Evolutionary conservation across 2,888 invertebrate genomes (phyloP).

Genomic region (Leucophenga maculata): DNA sequence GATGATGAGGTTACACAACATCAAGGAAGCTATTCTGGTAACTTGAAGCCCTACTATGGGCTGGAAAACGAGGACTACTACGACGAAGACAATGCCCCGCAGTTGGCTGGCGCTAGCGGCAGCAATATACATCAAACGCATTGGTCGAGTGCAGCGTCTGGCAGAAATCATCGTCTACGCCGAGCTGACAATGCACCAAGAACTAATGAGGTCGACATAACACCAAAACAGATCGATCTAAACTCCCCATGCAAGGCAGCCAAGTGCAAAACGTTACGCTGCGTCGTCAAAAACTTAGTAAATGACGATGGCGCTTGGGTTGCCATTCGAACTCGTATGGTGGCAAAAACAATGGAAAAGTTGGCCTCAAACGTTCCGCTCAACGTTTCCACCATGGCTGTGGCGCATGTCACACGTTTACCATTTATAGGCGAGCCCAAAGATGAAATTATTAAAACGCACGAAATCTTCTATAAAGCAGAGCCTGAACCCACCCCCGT

Average conservation of each 20-base stretch:
- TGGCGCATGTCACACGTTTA: constrained; percentile 81
- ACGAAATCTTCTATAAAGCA: constrained; percentile 82
- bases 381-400: constrained; percentile 83
- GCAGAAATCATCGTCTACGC: constrained; percentile 45
- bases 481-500: constrained; percentile 77
- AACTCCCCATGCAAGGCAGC: constrained; percentile 76
- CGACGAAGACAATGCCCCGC: constrained; percentile 51
- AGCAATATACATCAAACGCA: constrained; percentile 32
- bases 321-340: constrained; percentile 84
- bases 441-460: constrained; percentile 76
- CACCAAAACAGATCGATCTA: constrained; percentile 53
- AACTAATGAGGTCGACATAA: constrained; percentile 53
- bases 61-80: constrained; percentile 65
- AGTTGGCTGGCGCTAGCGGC: constrained; percentile 32
- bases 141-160: constrained; percentile 47
- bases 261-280: constrained; percentile 84
- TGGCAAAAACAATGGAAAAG: constrained; percentile 86
- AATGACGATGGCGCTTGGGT: constrained; percentile 84
- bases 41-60: constrained; percentile 62
- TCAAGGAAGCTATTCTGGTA: constrained; percentile 47
- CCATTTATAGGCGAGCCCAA: constrained; percentile 80
- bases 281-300: constrained; percentile 80
- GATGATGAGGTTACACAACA: no score
- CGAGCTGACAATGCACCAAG: constrained; percentile 52
- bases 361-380: constrained; percentile 76